Evolutionary conservation across 2,113 vertebrate genomes (phyloP), one percentile per base, ranked within the genome.

Genomic region (Dromiciops gliroides): DNA sequence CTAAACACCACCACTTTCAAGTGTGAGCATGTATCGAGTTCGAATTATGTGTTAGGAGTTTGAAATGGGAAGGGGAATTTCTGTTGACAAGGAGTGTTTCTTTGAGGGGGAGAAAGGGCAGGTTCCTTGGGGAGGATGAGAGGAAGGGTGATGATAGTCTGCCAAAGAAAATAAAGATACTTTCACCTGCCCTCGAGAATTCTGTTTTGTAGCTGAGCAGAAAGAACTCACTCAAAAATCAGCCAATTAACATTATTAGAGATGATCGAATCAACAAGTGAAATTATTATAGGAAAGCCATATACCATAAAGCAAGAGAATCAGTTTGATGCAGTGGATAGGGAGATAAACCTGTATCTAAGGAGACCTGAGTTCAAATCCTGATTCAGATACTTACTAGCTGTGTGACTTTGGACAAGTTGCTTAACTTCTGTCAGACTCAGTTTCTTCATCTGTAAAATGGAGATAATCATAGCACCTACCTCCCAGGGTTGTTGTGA

Each of bases 11-110:
- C n/a, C 19, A 23, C 37, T 83, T 83, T 83, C 4, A 0, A 44
- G n/a, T 44, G n/a, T 83, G 4, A n/a, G 7, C 4, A 83, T 44
- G 67, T n/a, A 75, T 44, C 0, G 6, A 3, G 6, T 83, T 22
- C 16, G 7, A 83, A 44, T 44, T 44, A 67, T 4, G 0, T 22
- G 16, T 22, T 83, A n/a, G 67, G 67, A 83, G 37, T 75, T 19
- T n/a, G 37, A 75, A 75, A 44, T 44, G 67, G 37, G 6, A 5
- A 75, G 14, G 67, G 37, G 37, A 75, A 2, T 83, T n/a, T 44
- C 16, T 23, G 19, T 83, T 16, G 16, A 83, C 6, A 23, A 83
- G 2, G 37, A n/a, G 60, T 0, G 2, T 5, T 1, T 7, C 0
- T n/a, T 75, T 31, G n/a, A 83, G 7, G 19, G 19, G 5, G 5